phyloP scores from a whole-genome alignment of 2,888 invertebrate species.

The Mythimna pallens region DNA sequence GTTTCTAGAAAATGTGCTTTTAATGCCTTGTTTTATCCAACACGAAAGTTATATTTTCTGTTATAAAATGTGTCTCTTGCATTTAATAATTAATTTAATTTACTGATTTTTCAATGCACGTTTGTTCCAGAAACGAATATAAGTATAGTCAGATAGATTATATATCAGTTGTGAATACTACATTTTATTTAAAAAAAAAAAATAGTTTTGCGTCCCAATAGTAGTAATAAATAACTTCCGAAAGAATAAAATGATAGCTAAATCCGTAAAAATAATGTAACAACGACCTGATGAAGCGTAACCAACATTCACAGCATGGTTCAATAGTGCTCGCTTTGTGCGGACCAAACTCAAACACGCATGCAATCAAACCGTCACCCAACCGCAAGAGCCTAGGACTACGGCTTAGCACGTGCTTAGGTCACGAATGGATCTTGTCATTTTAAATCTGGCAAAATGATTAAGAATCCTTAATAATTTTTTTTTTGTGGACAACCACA shows the following conservation, averaged over 20 bases:
- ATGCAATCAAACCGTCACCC: slow-evolving; percentile 6
- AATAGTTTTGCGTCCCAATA: too few relatives aligned
- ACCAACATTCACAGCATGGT: slow-evolving; percentile 25
- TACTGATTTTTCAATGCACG: neutral
- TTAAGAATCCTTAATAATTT: too few relatives aligned
- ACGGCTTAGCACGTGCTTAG: neutral
- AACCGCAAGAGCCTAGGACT: neutral
- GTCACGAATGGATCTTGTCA: neutral
- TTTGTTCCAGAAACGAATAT: neutral
- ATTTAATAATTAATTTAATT: neutral
- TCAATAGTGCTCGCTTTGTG: slow-evolving; percentile 24
- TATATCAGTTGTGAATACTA: neutral
- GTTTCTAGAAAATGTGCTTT: neutral
- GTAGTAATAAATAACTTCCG: neutral
- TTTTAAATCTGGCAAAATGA: neutral
- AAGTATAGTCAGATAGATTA: neutral
- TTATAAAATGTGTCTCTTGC: neutral
- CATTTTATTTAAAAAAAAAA: too few relatives aligned
- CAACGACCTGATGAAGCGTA: slow-evolving; percentile 9
- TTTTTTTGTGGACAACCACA: too few relatives aligned
- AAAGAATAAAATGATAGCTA: neutral
- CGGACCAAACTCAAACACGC: slow-evolving; percentile 23
- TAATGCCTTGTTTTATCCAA: neutral
- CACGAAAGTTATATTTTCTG: neutral
- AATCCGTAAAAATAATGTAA: slow-evolving; percentile 22